Percentiles rank a stretch among this genome's conserved stretches.
Evolutionary conservation across 2,797 vertebrate species (phyloP).

Genomic region (Myotis daubentonii): DNA sequence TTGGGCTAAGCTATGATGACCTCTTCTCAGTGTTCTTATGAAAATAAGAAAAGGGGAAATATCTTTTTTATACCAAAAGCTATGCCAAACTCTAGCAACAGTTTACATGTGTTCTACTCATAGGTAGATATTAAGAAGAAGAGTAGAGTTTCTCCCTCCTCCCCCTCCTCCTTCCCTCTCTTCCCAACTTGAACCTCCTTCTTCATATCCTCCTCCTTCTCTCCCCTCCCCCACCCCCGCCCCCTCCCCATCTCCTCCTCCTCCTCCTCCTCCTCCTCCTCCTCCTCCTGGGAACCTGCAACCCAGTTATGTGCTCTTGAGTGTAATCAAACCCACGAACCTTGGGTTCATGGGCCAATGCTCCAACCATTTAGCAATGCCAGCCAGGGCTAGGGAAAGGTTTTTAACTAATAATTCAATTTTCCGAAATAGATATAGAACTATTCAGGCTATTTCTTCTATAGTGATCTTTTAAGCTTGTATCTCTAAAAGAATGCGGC

Average conservation of each 20-base stretch:
- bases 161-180: neutral
- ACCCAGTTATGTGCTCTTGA: too few species aligned
- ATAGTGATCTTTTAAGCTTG: neutral
- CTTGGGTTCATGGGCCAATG: too few species aligned
- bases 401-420: constrained; percentile 10
- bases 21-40: neutral
- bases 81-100: neutral
- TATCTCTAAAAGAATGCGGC: neutral
- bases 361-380: too few species aligned
- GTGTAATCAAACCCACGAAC: too few species aligned
- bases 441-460: neutral
- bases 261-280: neutral
- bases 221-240: too few species aligned
- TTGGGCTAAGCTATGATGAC: neutral
- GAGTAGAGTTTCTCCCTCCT: neutral
- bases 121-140: neutral
- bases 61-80: neutral
- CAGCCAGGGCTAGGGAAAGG: neutral
- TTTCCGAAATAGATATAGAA: neutral
- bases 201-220: neutral
- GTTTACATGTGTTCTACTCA: neutral
- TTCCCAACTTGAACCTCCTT: neutral
- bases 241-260: too few species aligned
- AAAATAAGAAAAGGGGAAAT: neutral
- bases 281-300: too few species aligned